A percentile compares a stretch with the other conserved stretches of the same genome.
These are phyloP conservation scores for Auanema sp. DNA, from an alignment of 2,888 invertebrate species.

Conservation along the genomic window DNA sequence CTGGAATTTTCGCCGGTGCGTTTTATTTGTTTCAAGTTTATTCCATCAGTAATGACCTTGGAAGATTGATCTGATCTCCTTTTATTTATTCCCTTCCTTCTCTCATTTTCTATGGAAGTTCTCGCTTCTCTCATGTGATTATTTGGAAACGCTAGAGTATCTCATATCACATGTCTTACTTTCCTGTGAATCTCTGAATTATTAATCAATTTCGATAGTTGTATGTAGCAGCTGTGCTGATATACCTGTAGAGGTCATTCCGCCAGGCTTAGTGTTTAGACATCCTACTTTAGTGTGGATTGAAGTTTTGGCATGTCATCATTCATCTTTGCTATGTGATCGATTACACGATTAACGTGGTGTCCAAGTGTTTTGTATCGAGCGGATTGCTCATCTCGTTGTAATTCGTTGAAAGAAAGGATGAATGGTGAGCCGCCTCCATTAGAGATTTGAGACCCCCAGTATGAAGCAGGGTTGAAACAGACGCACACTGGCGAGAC, in stretches of 20 bases:
- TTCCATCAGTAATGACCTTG: not conserved
- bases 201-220: no score
- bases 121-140: not conserved
- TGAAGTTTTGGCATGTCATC: no score
- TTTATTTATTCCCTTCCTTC: not conserved
- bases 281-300: no score
- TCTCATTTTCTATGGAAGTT: not conserved
- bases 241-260: no score
- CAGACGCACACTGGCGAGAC: no score
- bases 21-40: not conserved
- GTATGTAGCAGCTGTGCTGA: no score
- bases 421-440: not conserved
- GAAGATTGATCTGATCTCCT: no score
- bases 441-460: not conserved
- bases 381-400: not conserved
- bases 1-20: constrained; percentile 21
- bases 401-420: constrained; percentile 6
- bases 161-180: no score
- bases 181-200: no score
- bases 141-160: no score
- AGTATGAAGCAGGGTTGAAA: no score
- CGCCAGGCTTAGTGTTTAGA: no score
- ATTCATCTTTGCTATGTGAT: constrained; percentile 8
- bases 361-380: constrained; percentile 21
- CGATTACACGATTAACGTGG: constrained; percentile 18